Conservation (phyloP, 2,113 vertebrate genomes). For the Shinisaurus crocodilurus region DNA sequence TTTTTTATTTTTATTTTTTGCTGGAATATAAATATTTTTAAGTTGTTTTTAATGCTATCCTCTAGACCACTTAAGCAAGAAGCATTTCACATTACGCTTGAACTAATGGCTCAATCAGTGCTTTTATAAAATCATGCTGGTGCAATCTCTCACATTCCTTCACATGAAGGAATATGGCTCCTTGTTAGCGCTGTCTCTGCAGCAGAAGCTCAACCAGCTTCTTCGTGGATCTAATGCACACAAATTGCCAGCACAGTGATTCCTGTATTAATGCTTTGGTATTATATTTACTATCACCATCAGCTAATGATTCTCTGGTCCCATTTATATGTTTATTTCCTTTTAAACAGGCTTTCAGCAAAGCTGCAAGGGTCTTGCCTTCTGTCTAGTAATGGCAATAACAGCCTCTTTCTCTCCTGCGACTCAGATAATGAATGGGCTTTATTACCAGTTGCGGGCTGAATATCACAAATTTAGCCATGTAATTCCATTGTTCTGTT, state of each 20-base stretch:
- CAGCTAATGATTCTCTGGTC: slow-evolving; percentile 43
- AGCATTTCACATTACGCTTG: neutral
- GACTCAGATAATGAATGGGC: slow-evolving; percentile 27
- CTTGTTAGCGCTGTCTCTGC: neutral
- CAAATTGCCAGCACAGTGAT: slow-evolving; percentile 40
- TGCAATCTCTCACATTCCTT: neutral
- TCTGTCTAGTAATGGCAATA: slow-evolving; percentile 33
- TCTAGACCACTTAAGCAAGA: neutral
- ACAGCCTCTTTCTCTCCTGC: slow-evolving; percentile 16
- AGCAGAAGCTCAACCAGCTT: neutral
- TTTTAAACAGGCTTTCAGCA: slow-evolving; percentile 40
- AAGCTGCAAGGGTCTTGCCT: slow-evolving; percentile 28
- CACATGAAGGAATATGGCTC: neutral
- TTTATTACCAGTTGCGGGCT: slow-evolving; percentile 30
- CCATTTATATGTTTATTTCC: slow-evolving; percentile 46
- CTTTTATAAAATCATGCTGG: neutral
- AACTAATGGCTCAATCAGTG: neutral
- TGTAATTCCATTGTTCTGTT: neutral
- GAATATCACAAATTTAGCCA: slow-evolving; percentile 9
- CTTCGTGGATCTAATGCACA: slow-evolving; percentile 22
- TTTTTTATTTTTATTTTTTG: neutral
- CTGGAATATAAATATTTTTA: slow-evolving; percentile 28
- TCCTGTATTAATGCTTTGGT: slow-evolving; percentile 45
- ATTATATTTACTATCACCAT: slow-evolving; percentile 52
- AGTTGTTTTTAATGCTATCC: neutral